Conservation (phyloP, 2,797 vertebrate species). For the Erithacus rubecula region DNA sequence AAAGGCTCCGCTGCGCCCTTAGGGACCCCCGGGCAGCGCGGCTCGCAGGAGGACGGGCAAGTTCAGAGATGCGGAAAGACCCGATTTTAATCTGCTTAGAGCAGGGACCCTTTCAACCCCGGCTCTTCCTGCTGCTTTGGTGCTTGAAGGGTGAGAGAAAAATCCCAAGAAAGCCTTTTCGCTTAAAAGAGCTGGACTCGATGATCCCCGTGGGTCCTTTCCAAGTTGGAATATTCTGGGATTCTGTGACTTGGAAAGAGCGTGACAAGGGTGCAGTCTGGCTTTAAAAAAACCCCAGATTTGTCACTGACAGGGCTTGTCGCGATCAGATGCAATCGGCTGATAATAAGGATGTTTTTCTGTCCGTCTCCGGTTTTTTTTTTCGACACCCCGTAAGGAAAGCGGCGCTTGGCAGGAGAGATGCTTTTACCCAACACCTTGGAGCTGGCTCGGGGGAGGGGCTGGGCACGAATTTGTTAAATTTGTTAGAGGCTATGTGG, state of each 20-base stretch:
- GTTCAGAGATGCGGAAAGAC: neutral
- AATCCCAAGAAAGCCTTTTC: neutral
- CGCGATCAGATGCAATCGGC: neutral
- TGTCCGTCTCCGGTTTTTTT: neutral
- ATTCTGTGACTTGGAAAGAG: neutral
- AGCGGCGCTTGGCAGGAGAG: conserved; percentile 23
- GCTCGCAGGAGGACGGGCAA: neutral
- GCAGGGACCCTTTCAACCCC: neutral
- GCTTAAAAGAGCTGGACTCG: neutral
- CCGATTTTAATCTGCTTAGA: neutral
- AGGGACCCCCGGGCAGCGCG: neutral
- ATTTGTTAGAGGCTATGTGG: neutral
- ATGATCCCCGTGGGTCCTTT: neutral
- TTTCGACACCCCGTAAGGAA: neutral
- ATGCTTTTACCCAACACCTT: conserved; percentile 53
- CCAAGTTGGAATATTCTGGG: neutral
- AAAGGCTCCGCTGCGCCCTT: neutral
- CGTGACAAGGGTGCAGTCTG: neutral
- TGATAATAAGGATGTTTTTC: neutral
- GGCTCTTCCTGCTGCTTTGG: neutral
- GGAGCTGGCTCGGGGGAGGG: neutral
- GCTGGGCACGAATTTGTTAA: conserved; percentile 33
- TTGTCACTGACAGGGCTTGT: neutral
- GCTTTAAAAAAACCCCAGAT: neutral
- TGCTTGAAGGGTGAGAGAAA: neutral